phyloP scores from a whole-genome alignment of 2,797 vertebrate genomes.

The Salarias fasciatus region DNA sequence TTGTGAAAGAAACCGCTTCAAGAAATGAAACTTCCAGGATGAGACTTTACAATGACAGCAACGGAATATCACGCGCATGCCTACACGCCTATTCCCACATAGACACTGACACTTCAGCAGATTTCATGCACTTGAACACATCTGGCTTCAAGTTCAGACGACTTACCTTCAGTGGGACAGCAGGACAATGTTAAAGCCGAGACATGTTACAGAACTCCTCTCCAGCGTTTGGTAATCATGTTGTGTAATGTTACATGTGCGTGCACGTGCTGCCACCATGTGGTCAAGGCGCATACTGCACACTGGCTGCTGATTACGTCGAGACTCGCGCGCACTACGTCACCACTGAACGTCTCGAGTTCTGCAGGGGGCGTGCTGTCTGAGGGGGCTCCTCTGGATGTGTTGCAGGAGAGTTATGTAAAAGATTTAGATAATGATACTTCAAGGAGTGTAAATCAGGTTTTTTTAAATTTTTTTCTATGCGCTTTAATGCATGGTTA shows the following conservation, averaged over 20 bases:
- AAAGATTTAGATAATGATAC: no score
- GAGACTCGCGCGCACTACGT: no score
- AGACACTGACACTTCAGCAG: not conserved
- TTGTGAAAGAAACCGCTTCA: not conserved
- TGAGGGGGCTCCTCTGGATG: no score
- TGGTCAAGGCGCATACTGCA: conserved; percentile 23
- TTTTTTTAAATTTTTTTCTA: no score
- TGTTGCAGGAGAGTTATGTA: no score
- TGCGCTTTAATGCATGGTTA: no score
- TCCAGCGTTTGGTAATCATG: conserved; percentile 31
- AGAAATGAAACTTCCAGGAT: not conserved
- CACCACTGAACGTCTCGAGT: no score
- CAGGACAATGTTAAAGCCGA: not conserved
- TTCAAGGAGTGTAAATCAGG: no score
- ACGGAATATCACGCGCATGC: no score
- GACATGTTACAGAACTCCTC: not conserved
- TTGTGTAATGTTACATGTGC: conserved; percentile 45
- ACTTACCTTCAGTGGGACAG: conserved; percentile 9
- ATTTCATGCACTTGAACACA: not conserved
- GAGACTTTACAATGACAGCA: not conserved
- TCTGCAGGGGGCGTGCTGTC: no score
- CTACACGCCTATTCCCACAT: no score
- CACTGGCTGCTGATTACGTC: not conserved
- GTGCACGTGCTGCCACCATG: conserved; percentile 30
- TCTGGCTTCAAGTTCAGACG: not conserved